These are phyloP conservation scores for Enteromius paludinosus DNA, from an alignment of 2,797 vertebrate genomes.

Conservation along the genomic window DNA sequence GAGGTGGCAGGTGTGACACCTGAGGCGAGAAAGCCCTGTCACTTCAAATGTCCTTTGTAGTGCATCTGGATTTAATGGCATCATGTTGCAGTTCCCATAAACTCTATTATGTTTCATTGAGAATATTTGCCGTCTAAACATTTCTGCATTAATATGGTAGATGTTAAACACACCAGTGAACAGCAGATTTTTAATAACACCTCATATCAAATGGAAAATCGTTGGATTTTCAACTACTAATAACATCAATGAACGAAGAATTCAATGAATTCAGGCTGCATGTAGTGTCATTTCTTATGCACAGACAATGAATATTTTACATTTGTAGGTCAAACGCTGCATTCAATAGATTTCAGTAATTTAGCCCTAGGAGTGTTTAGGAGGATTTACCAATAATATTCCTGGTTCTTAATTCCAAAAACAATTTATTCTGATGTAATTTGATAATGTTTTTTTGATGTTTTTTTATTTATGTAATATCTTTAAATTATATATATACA, in stretches of 20 bases:
- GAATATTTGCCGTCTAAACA: background rate
- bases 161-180: background rate
- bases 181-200: background rate
- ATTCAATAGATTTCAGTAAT: background rate
- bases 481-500: too few species aligned
- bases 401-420: background rate
- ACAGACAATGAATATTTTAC: background rate
- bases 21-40: slow-evolving; percentile 43
- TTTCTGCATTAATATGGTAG: background rate
- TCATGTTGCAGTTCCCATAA: slow-evolving; percentile 14
- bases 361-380: background rate
- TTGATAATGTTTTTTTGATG: background rate
- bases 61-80: slow-evolving; percentile 36
- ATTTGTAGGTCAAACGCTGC: background rate
- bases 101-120: slow-evolving; percentile 5
- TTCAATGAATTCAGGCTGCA: background rate
- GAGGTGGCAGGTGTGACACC: slow-evolving; percentile 42
- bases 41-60: slow-evolving; percentile 28
- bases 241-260: background rate
- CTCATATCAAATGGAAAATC: background rate
- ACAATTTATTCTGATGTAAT: background rate
- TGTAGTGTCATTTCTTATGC: background rate
- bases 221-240: background rate
- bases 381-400: background rate
- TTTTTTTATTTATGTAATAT: background rate